Evolutionary conservation across 1,140 invertebrate genomes (phyloP).

Genomic region (Chrysoperla carnea): DNA sequence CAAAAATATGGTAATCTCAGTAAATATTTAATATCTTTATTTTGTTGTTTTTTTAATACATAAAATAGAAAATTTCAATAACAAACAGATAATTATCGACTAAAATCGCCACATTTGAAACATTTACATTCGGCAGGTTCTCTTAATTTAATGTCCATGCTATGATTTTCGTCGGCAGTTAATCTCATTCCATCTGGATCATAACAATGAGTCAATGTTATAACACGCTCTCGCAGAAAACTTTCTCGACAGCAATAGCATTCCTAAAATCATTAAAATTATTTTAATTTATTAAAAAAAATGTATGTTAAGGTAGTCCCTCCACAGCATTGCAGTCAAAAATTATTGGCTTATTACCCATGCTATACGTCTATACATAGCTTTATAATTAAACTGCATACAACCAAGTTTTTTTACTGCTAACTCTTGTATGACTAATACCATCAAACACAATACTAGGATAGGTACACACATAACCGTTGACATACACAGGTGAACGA

Average conservation of each 20-base stretch:
- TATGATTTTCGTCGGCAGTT: slow-evolving; percentile 32
- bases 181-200: slow-evolving; percentile 67
- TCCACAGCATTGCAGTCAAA: no score
- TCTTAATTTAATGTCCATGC: slow-evolving; percentile 62
- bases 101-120: slow-evolving; percentile 66
- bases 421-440: no score
- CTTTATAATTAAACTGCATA: no score
- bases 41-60: no score
- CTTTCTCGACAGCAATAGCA: slow-evolving; percentile 83
- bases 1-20: neutral
- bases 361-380: no score
- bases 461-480: no score
- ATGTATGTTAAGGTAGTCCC: neutral
- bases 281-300: neutral
- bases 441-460: no score
- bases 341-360: no score
- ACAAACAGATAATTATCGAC: slow-evolving; percentile 25
- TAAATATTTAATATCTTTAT: slow-evolving; percentile 1
- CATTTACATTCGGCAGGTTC: slow-evolving; percentile 81
- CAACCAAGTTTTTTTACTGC: no score
- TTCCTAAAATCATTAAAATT: slow-evolving; percentile 38
- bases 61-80: no score
- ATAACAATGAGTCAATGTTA: slow-evolving; percentile 72
- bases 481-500: no score
- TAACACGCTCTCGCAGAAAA: slow-evolving; percentile 55